Evolutionary conservation across 1,140 invertebrate genomes (phyloP).

Genomic region (Philaenus spumarius): DNA sequence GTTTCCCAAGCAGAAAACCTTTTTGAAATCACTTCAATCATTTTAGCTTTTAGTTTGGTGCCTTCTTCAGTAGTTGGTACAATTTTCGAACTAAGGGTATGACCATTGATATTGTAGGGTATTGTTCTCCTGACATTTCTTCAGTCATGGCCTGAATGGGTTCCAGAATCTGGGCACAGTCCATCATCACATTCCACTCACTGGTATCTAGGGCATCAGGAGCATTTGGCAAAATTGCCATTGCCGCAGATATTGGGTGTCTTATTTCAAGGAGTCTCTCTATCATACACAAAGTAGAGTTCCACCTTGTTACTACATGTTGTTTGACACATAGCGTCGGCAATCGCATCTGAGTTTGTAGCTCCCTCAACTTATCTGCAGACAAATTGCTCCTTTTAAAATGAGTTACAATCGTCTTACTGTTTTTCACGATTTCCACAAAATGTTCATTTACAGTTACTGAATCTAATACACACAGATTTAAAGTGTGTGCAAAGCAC

Average conservation of each 20-base stretch:
- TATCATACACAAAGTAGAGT: too few species aligned
- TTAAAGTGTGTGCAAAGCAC: neutral
- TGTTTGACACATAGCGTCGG: conserved; percentile 8
- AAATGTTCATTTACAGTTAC: too few species aligned
- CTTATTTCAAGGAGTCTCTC: conserved; percentile 9
- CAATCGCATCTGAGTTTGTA: too few species aligned
- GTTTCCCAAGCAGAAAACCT: conserved; percentile 27
- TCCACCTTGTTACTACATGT: neutral
- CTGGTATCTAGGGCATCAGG: conserved; percentile 3
- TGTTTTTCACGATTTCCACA: too few species aligned
- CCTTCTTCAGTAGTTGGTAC: conserved; percentile 9
- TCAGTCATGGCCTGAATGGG: conserved; percentile 8
- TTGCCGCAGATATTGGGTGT: neutral
- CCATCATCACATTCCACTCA: conserved; percentile 1
- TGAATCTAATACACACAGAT: too few species aligned
- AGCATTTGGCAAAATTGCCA: too few species aligned
- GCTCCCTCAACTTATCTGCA: too few species aligned
- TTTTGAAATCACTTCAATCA: conserved; percentile 21
- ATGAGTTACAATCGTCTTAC: too few species aligned
- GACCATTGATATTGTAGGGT: conserved; percentile 30
- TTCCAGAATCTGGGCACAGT: conserved; percentile 7
- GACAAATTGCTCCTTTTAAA: too few species aligned
- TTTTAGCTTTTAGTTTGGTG: neutral
- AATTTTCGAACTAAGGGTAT: conserved; percentile 30
- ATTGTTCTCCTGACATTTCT: conserved; percentile 30